Base-by-base conservation (phyloP, 2,113 vertebrate genomes). In the Arizona elegans region DNA sequence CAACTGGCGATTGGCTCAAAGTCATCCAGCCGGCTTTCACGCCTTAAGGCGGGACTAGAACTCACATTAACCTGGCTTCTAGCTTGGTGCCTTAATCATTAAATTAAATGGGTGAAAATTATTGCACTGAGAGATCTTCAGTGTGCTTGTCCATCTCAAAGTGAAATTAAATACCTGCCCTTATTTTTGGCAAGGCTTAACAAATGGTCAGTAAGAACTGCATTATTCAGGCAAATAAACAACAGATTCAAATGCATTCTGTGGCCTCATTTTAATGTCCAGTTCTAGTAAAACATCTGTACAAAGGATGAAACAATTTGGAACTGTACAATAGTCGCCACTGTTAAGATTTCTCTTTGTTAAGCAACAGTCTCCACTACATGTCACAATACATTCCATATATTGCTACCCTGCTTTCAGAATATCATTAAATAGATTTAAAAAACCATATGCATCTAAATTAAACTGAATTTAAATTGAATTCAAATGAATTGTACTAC, bases 391-490 rank as follows among this genome's bases (percentile, higher is more conserved):
- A 90, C 24, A 59, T 62, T 88, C 86, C 29, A 15, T 23, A 53
- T 50, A 55, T 38, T 3, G 52, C 47, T 53, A 19, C 3, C 26
- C 11, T 21, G 24, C 7, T 58, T 86, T 21, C 88, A n/a, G 33
- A 13, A 50, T 59, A 86, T 19, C 12, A 53, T 53, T 17, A 55
- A 26, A 88, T 54, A 29, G 33, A 21, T 29, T n/a, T 24, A 1
- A 0, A 81, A 81, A 43, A 43, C 21, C 2, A 38, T 5, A 87
- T 19, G 23, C 10, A 23, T 11, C 0, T 26, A 92, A 23, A 24
- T 5, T 65, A 10, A 10, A 53, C n/a, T 29, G 0, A 55, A 11
- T 43, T 5, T 52, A 0, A 9, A 92, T 21, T 29, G 0, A 52
- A 13, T 52, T 5, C 52, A 0, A 9, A 92, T 21, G 29, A 12